phyloP scores from a whole-genome alignment of 2,113 vertebrate genomes.

The Daubentonia madagascariensis region DNA sequence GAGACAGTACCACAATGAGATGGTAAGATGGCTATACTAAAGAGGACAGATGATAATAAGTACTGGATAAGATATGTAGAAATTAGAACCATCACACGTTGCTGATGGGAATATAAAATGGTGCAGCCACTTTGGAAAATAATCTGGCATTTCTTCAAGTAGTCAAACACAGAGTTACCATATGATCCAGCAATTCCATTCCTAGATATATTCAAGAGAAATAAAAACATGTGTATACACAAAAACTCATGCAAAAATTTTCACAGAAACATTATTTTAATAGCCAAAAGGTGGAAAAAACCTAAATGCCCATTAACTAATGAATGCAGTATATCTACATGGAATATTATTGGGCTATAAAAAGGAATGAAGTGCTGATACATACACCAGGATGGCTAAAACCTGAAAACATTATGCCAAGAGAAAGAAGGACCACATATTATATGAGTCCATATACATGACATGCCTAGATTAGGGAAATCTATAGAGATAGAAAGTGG shows the following conservation, averaged over 20 bases:
- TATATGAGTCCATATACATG: too few species aligned
- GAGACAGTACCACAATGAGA: background rate
- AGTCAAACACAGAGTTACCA: background rate
- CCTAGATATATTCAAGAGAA: background rate
- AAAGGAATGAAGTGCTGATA: too few species aligned
- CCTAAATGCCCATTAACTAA: too few species aligned
- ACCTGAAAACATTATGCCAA: too few species aligned
- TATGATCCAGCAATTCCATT: background rate
- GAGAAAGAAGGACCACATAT: too few species aligned
- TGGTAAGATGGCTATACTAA: background rate
- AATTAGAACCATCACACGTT: background rate
- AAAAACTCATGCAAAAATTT: background rate
- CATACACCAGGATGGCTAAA: too few species aligned
- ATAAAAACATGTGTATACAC: background rate
- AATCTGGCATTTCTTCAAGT: background rate
- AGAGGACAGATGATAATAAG: background rate
- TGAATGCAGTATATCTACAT: too few species aligned
- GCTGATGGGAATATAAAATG: background rate
- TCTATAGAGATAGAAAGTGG: background rate
- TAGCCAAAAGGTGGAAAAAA: too few species aligned
- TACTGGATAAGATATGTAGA: background rate
- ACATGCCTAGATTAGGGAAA: background rate
- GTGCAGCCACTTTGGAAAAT: background rate
- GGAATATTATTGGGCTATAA: too few species aligned
- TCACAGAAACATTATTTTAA: background rate